phyloP scores from a whole-genome alignment of 2,888 invertebrate species.

The Andrena camellia region DNA sequence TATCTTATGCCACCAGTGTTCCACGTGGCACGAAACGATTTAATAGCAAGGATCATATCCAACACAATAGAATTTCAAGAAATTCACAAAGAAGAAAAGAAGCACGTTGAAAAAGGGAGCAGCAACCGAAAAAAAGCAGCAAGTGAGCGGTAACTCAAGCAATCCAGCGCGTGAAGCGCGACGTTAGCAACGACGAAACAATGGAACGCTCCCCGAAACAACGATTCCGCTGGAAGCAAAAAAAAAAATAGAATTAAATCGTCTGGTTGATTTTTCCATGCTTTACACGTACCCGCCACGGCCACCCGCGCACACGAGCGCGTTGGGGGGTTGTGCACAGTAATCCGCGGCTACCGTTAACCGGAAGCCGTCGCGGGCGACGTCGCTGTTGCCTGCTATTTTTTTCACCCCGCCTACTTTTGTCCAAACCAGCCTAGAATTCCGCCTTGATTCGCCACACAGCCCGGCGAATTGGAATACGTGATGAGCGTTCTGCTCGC shows the following conservation, averaged over 20 bases:
- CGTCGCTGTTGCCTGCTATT: slow-evolving; percentile 45
- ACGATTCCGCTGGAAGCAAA: background rate
- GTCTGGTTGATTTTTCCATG: background rate
- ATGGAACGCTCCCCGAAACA: slow-evolving; percentile 18
- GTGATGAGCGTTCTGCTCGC: slow-evolving; percentile 75
- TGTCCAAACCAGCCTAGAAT: slow-evolving; percentile 27
- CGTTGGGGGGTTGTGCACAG: background rate
- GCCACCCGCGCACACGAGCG: background rate
- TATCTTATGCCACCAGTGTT: no score
- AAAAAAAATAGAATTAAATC: slow-evolving; percentile 5
- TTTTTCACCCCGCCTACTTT: slow-evolving; percentile 25
- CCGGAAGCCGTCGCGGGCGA: slow-evolving; percentile 60
- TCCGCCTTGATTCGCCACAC: slow-evolving; percentile 70
- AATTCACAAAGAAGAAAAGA: background rate
- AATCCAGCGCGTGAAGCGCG: background rate
- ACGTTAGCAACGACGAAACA: slow-evolving; percentile 20
- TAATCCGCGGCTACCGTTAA: slow-evolving; percentile 43
- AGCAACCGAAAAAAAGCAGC: background rate
- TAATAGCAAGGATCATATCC: background rate
- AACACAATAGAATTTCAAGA: background rate
- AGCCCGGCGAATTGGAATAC: slow-evolving; percentile 75
- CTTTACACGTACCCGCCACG: background rate
- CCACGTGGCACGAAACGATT: background rate
- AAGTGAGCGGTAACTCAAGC: slow-evolving; percentile 11
- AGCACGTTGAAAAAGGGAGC: background rate